phyloP scores from a whole-genome alignment of 2,113 vertebrate species.

The Coreoperca whiteheadi region DNA sequence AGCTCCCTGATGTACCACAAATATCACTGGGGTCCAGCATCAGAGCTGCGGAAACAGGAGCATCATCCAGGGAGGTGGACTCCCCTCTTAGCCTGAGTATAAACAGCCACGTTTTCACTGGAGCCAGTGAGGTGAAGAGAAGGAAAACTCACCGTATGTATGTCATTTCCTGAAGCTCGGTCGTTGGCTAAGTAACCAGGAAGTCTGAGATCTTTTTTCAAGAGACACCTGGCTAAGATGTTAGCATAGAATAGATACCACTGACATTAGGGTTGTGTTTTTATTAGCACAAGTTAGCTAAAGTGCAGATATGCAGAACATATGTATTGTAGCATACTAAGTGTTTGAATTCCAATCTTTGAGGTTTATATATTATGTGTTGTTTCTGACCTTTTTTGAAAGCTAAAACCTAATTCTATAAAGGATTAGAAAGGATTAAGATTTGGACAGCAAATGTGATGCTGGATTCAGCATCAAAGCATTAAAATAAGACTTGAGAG shows the following conservation, averaged over 20 bases:
- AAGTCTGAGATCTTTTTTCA: neutral
- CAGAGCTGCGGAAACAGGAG: neutral
- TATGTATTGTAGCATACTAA: neutral
- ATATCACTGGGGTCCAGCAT: conserved; percentile 11
- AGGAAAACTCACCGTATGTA: neutral
- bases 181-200: neutral
- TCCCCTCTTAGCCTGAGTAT: neutral
- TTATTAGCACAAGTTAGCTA: neutral
- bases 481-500: neutral
- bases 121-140: neutral
- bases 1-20: conserved; percentile 18
- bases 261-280: neutral
- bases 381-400: neutral
- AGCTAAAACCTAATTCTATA: neutral
- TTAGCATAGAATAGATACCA: neutral
- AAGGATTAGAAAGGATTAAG: neutral
- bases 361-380: neutral
- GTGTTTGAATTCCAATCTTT: neutral
- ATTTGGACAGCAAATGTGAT: neutral
- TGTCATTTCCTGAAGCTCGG: neutral
- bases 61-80: conserved; percentile 8
- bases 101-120: conserved; percentile 9
- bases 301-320: neutral
- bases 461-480: neutral
- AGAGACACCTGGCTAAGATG: neutral